Evolutionary conservation across 2,113 vertebrate genomes (phyloP).

Genomic region (Plecturocebus donacophilus): DNA sequence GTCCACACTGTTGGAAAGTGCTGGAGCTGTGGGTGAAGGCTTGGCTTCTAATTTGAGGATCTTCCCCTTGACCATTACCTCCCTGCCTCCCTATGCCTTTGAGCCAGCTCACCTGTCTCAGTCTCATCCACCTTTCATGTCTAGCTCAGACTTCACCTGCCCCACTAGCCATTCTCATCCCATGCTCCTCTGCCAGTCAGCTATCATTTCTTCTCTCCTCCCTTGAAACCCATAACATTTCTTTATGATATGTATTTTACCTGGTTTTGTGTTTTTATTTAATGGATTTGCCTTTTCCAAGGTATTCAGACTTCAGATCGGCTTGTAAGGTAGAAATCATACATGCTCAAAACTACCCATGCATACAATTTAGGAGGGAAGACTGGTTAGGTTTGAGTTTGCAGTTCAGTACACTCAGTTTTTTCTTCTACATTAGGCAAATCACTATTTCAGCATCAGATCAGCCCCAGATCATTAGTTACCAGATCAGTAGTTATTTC

Average conservation of each 20-base stretch:
- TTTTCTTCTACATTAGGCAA: not conserved
- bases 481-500: not conserved
- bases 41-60: not conserved
- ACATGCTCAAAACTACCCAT: not conserved
- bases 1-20: not conserved
- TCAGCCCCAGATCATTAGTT: not conserved
- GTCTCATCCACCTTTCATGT: not conserved
- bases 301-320: not conserved
- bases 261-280: not conserved
- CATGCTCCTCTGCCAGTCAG: too few species aligned
- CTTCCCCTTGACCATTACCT: not conserved
- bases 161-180: not conserved
- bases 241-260: not conserved
- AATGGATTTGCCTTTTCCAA: not conserved
- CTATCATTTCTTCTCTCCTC: not conserved
- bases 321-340: not conserved
- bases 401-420: not conserved
- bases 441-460: not conserved
- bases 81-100: not conserved
- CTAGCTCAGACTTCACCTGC: not conserved
- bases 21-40: not conserved
- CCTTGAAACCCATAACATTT: not conserved
- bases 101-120: not conserved
- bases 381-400: not conserved
- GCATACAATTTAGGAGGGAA: not conserved